Conservation (phyloP, 1,140 invertebrate species). For the Ridgeia piscesae region DNA sequence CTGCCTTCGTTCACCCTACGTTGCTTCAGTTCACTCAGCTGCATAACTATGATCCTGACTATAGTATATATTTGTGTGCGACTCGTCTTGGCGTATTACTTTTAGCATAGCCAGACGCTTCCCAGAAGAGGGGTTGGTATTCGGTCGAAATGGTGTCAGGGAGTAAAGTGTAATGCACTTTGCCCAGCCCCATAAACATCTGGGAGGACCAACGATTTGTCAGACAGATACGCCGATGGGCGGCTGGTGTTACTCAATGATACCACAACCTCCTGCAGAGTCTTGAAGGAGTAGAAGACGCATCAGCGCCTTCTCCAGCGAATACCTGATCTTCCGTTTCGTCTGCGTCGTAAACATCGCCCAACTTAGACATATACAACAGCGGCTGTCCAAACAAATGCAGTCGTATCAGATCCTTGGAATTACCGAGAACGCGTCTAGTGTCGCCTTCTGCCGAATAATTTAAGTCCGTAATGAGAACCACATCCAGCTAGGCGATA, state of each 20-base stretch:
- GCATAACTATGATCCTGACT: too few relatives aligned
- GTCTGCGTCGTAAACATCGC: neutral
- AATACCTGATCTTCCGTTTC: neutral
- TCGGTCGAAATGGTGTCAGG: too few relatives aligned
- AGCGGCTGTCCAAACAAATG: neutral
- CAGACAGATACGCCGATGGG: neutral
- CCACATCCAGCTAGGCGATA: too few relatives aligned
- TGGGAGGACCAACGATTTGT: neutral
- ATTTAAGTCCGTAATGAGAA: neutral
- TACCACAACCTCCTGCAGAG: neutral
- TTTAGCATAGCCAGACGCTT: too few relatives aligned
- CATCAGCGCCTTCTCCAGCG: neutral
- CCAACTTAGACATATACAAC: neutral
- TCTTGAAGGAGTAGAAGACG: neutral
- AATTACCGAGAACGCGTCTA: neutral
- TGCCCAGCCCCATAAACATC: too few relatives aligned
- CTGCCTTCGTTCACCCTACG: too few relatives aligned
- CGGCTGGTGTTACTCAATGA: neutral
- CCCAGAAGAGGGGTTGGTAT: too few relatives aligned
- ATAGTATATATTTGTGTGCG: too few relatives aligned
- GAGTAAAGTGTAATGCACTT: too few relatives aligned
- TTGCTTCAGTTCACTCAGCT: too few relatives aligned
- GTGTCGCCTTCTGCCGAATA: neutral
- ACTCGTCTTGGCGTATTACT: too few relatives aligned
- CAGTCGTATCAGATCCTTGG: neutral